Evolutionary conservation across 2,888 invertebrate genomes (phyloP), one percentile per base, ranked within the genome.

Genomic region (Kuschelorhynchus macadamiae): DNA sequence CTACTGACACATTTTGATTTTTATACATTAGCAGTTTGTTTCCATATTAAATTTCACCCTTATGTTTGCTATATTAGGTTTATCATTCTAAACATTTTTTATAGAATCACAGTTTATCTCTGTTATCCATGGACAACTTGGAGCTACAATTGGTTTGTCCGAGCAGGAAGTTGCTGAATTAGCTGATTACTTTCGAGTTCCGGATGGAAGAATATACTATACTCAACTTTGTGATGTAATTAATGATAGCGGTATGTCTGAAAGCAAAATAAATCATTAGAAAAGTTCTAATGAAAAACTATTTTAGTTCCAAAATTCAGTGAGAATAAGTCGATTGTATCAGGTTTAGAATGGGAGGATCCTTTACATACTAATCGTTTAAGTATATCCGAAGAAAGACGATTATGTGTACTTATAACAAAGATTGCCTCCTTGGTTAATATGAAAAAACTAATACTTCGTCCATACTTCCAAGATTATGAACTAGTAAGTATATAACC

Each of bases 151-250:
- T 64, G 92, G 92, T 0, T 85, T 93, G 52, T 89, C 91, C 0
- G 90, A 91, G 76, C 87, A 88, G 56, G 93, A 93, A 86, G 88
- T 93, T 72, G 83, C 87, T 3, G 91, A 92, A 80, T 82, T 93
- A 9, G 88, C 91, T 0, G 91, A 92, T 82, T 93, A 92, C 85
- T 93, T 93, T 84, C 88, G 91, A 42, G 87, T 91, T n/a, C 90
- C 90, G 72, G 93, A 93, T 85, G 93, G 93, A 64, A 87, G 92
- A 72, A 88, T 93, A 57, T 87, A 90, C 62, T 93, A 93, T 82
- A 88, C 88, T 1, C 92, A 92, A 83, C 88, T 93, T 70, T 92
- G 92, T 78, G 87, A 90, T 80, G 87, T 92, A 71, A 89, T 93
- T 67, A 90, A 91, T 70, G 87, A 89, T 20, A 89, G 88, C 82